Evolutionary conservation across 2,888 invertebrate genomes (phyloP).

Genomic region (Phymatocera aterrima): DNA sequence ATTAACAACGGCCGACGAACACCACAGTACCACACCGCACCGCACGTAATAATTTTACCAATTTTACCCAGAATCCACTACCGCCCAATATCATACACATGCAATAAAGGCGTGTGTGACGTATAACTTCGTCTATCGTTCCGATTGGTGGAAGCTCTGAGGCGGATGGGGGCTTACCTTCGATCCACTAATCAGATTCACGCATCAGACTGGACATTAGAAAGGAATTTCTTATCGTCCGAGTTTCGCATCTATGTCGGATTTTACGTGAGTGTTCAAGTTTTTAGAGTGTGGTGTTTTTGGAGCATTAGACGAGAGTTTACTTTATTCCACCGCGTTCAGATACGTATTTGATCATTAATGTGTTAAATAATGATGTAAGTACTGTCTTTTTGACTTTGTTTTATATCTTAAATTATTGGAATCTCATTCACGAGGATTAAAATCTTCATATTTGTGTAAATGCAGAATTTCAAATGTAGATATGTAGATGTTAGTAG

Average conservation of each 20-base stretch:
- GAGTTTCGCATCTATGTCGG: neutral
- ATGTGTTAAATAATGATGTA: conserved; percentile 21
- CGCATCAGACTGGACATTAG: neutral
- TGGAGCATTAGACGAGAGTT: conserved; percentile 21
- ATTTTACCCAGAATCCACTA: conserved; percentile 25
- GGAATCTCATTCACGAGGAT: neutral
- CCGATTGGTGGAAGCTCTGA: neutral
- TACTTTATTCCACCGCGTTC: neutral
- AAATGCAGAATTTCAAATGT: conserved; percentile 16
- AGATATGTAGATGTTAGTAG: neutral
- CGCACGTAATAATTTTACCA: conserved; percentile 19
- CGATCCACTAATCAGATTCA: neutral
- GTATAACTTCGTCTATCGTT: neutral
- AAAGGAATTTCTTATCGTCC: neutral
- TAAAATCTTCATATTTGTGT: neutral
- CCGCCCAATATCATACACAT: neutral
- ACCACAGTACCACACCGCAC: neutral
- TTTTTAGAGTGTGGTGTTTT: neutral
- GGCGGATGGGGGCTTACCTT: neutral
- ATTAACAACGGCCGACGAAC: neutral
- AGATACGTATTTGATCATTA: conserved; percentile 23
- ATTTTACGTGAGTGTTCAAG: neutral
- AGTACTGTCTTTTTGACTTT: neutral
- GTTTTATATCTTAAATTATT: neutral
- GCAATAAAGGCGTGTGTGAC: neutral